These are phyloP conservation scores for Sphinx pinastri DNA, from an alignment of 2,888 invertebrate species.

Conservation along the genomic window DNA sequence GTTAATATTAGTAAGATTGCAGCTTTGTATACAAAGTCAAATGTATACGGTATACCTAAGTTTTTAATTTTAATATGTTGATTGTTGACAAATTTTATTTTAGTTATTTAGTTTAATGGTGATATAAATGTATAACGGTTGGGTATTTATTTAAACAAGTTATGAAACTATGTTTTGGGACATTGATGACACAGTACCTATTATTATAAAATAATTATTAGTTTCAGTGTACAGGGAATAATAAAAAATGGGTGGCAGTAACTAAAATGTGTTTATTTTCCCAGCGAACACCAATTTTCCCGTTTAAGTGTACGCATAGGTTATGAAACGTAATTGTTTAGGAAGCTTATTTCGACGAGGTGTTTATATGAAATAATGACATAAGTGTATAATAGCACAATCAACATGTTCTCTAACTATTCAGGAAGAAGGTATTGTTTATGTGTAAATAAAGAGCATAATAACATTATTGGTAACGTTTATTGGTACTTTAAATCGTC, in stretches of 20 bases:
- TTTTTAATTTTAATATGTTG: too few relatives aligned
- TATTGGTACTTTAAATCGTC: conserved; percentile 24
- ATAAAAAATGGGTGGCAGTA: not conserved
- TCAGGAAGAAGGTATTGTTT: conserved; percentile 6
- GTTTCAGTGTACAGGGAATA: not conserved
- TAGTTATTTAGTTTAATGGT: too few relatives aligned
- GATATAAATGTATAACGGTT: too few relatives aligned
- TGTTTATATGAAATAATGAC: not conserved
- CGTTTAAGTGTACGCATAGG: not conserved
- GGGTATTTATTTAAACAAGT: too few relatives aligned
- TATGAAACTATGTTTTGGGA: too few relatives aligned
- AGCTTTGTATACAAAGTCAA: too few relatives aligned
- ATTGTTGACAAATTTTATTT: too few relatives aligned
- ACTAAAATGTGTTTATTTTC: not conserved
- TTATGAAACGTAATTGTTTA: not conserved
- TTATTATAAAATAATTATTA: not conserved
- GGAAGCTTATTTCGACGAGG: not conserved
- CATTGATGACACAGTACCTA: not conserved
- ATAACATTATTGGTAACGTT: conserved; percentile 26
- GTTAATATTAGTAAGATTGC: too few relatives aligned
- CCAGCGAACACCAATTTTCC: not conserved
- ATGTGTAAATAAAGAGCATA: conserved; percentile 9
- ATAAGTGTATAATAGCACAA: conserved; percentile 1
- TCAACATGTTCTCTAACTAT: not conserved
- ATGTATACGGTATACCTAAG: too few relatives aligned